Evolutionary conservation across 2,888 invertebrate species (phyloP).

Genomic region (Zaprionus bogoriensis): DNA sequence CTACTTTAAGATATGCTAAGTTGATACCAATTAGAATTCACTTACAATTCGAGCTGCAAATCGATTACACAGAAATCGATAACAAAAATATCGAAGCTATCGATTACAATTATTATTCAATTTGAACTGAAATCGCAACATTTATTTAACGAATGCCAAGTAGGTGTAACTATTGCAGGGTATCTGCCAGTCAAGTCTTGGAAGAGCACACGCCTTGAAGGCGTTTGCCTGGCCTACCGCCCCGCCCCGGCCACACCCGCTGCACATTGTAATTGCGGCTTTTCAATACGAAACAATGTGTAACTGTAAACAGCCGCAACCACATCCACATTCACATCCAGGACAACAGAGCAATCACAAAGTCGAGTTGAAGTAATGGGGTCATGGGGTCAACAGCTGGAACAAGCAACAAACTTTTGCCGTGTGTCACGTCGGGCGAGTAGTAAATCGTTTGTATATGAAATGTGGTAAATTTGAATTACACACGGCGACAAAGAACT

Average conservation of each 20-base stretch:
- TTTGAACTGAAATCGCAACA: background rate
- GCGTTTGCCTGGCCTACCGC: background rate
- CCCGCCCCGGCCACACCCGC: background rate
- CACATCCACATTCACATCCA: conserved; percentile 26
- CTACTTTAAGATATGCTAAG: background rate
- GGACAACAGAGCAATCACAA: conserved; percentile 26
- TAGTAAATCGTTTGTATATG: conserved; percentile 2
- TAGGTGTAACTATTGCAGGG: background rate
- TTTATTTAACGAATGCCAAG: background rate
- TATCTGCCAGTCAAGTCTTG: background rate
- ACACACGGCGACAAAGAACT: conserved; percentile 14
- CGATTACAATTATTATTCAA: too few species aligned
- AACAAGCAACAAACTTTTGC: background rate
- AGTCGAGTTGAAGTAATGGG: conserved; percentile 31
- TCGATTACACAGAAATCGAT: background rate
- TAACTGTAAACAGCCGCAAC: conserved; percentile 24
- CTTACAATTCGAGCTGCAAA: background rate
- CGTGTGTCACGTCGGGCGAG: conserved; percentile 13
- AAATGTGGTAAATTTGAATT: conserved; percentile 19
- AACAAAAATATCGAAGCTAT: too few species aligned
- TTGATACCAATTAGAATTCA: background rate
- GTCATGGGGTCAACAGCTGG: conserved; percentile 35
- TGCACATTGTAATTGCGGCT: conserved; percentile 12
- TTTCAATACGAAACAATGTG: conserved; percentile 29
- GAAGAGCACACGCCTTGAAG: background rate